phyloP scores from a whole-genome alignment of 2,888 invertebrate genomes.

The Apamea monoglypha region DNA sequence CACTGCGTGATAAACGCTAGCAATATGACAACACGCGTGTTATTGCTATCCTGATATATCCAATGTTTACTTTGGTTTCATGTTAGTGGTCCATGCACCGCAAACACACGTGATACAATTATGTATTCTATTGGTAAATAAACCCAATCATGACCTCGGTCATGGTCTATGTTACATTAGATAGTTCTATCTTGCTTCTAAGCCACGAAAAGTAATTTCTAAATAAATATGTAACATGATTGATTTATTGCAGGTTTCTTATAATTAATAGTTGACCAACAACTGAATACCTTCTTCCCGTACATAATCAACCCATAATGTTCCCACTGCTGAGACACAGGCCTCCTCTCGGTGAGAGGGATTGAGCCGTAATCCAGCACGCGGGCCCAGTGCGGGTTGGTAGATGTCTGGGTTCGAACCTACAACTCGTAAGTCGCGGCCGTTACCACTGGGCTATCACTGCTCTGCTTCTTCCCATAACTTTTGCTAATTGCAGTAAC shows the following conservation, averaged over 20 bases:
- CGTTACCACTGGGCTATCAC: too few species aligned
- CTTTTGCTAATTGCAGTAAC: neutral
- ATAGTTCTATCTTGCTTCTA: neutral
- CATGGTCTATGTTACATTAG: neutral
- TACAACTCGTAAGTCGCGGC: too few species aligned
- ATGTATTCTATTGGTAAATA: neutral
- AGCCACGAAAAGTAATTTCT: neutral
- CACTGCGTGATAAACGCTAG: neutral
- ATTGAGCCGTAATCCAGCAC: too few species aligned
- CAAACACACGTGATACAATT: neutral
- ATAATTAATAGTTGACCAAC: neutral
- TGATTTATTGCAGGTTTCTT: neutral
- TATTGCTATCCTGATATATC: slow-evolving; percentile 26
- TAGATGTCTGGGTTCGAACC: too few species aligned
- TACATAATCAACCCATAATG: too few species aligned
- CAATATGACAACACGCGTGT: slow-evolving; percentile 7
- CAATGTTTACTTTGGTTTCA: too few species aligned
- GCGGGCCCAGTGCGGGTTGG: too few species aligned
- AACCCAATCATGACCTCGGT: neutral
- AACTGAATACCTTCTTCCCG: neutral
- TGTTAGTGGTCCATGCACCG: neutral
- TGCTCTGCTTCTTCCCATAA: neutral
- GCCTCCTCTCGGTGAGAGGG: too few species aligned
- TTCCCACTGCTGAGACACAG: too few species aligned
- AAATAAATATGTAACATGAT: neutral